Evolutionary conservation across 2,797 vertebrate species (phyloP).

Genomic region (Eidolon dupreanum): DNA sequence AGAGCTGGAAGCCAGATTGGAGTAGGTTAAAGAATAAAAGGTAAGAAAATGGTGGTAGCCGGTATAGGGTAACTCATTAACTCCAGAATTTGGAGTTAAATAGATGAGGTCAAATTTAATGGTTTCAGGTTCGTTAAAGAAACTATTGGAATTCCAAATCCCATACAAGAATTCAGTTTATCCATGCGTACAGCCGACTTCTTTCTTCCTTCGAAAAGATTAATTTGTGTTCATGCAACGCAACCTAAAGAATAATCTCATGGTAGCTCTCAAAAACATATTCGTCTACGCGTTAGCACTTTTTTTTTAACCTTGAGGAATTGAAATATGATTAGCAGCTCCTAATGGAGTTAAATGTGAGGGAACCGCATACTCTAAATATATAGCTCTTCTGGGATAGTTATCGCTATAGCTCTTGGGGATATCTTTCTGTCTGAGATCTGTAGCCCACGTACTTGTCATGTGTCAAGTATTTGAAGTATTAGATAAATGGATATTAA

Average conservation of each 20-base stretch:
- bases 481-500: not conserved
- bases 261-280: not conserved
- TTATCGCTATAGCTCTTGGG: not conserved
- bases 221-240: not conserved
- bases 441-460: not conserved
- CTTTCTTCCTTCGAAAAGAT: not conserved
- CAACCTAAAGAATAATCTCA: not conserved
- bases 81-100: slow-evolving; percentile 4
- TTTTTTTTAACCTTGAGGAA: not conserved
- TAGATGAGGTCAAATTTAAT: not conserved
- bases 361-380: not conserved
- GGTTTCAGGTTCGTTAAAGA: not conserved
- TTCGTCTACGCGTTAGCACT: not conserved
- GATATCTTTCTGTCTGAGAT: not conserved
- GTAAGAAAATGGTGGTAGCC: not conserved
- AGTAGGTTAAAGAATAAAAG: not conserved
- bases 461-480: not conserved
- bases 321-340: not conserved
- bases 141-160: not conserved
- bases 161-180: not conserved
- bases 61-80: not conserved
- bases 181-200: not conserved
- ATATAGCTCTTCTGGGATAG: not conserved
- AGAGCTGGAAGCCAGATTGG: not conserved
- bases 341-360: not conserved